These are phyloP conservation scores for Geophilus truncorum DNA, from an alignment of 2,888 invertebrate genomes.

Conservation along the genomic window DNA sequence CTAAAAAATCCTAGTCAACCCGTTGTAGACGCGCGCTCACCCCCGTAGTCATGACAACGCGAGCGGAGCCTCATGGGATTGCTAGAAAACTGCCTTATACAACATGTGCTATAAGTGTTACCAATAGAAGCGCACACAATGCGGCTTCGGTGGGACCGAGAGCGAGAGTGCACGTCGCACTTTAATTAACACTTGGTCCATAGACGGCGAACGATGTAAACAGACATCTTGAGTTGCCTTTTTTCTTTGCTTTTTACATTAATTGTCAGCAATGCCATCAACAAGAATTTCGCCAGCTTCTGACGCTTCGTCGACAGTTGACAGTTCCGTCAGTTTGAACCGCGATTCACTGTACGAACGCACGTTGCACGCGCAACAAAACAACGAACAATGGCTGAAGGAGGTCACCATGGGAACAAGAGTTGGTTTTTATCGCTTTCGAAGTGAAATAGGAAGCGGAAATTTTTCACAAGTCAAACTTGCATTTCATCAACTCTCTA, in stretches of 20 bases:
- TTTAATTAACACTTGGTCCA: too few species aligned
- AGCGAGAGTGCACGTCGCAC: too few species aligned
- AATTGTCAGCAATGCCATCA: neutral
- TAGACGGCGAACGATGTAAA: too few species aligned
- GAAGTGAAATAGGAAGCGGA: conserved; percentile 68
- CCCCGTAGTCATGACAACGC: neutral
- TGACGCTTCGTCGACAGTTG: neutral
- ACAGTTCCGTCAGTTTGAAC: neutral
- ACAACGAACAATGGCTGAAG: conserved; percentile 50
- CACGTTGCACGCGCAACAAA: conserved; percentile 41
- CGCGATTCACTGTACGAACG: conserved; percentile 40
- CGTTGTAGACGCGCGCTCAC: neutral
- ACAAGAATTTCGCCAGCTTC: neutral
- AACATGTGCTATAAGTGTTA: neutral
- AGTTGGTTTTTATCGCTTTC: conserved; percentile 68
- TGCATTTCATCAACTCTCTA: conserved; percentile 66
- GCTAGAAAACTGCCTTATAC: neutral
- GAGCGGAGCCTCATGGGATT: neutral
- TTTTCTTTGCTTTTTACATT: neutral
- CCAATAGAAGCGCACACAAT: neutral
- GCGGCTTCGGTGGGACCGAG: neutral
- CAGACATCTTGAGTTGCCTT: too few species aligned
- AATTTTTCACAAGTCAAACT: conserved; percentile 75
- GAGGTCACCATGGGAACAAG: conserved; percentile 65
- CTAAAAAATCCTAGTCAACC: neutral